Base-by-base conservation (phyloP, 2,888 invertebrate species). In the Meliscaeva auricollis region DNA sequence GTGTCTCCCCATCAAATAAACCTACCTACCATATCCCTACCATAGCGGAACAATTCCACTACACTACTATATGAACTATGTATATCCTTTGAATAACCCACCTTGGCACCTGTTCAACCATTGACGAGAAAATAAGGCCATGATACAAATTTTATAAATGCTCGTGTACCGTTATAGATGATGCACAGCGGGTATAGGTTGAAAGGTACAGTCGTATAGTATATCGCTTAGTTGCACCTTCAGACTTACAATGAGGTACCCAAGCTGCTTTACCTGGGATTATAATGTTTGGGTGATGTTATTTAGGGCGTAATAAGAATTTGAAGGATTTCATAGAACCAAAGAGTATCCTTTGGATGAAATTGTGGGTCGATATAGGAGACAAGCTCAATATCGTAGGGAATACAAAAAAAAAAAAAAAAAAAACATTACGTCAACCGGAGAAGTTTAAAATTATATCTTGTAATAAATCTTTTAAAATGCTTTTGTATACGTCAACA, bases 111-210 rank as follows among this genome's bases (percentile, higher is more conserved):
- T 35, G 48, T 75, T 76, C 50, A 54, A 66, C 22, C 26, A 58
- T 76, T 50, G 48, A 58, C 46, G 9, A 54, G 46, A 35, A 80
- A 66, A 70, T 75, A 70, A 60, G 70, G 80, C 54, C 66, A 70
- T n/a, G 41, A 20, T 64, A 58, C 60, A 54, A 46, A 68, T 56
- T 69, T 62, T 46, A 52, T 48, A 58, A 38, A 66, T 72, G 52
- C 26, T 35, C 60, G 52, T 50, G 26, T 58, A 74, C 46, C 38
- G 60, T 54, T 58, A 50, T 35, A 17, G 68, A 52, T 66, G 77
- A 30, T 4, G 17, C 20, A 17, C 64, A 50, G 48, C 22, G 3
- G 30, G 17, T 32, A 15, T 0, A 38, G 35, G 38, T 13, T 38
- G 11, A 38, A n/a, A n/a, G 38, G 32, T 38, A 35, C 1, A 2